phyloP scores from a whole-genome alignment of 2,888 invertebrate genomes.

The Tetragonula carbonaria region DNA sequence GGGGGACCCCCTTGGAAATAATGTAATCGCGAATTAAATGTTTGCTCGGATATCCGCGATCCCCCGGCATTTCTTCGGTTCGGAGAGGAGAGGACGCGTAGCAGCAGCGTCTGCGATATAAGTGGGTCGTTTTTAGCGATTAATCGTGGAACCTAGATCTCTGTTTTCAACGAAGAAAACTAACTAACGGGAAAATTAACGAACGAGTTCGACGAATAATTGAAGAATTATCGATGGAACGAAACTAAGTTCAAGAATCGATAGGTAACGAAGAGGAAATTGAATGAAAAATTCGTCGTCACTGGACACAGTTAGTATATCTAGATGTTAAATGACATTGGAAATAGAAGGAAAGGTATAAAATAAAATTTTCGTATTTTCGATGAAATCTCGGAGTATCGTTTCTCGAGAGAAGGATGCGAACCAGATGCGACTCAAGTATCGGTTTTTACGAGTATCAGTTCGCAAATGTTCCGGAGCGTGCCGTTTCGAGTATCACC shows the following conservation, averaged over 20 bases:
- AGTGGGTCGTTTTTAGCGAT: neutral
- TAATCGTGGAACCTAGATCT: neutral
- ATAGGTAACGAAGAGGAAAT: neutral
- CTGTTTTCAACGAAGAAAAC: neutral
- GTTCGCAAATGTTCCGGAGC: slow-evolving; percentile 60
- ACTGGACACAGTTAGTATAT: neutral
- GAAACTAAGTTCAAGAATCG: neutral
- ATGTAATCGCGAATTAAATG: slow-evolving; percentile 83
- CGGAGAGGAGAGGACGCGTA: neutral
- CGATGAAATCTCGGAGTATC: slow-evolving; percentile 37
- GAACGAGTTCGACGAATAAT: neutral
- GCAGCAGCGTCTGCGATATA: neutral
- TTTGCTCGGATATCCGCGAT: slow-evolving; percentile 73
- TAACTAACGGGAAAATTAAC: neutral
- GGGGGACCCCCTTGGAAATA: slow-evolving; percentile 71
- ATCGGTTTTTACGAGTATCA: slow-evolving; percentile 56
- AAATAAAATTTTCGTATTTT: neutral
- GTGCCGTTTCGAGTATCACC: slow-evolving; percentile 74
- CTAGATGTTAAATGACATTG: too few species aligned
- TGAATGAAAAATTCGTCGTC: neutral
- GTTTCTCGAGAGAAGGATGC: slow-evolving; percentile 16
- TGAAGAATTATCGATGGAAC: too few species aligned
- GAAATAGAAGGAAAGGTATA: neutral
- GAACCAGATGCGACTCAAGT: slow-evolving; percentile 61
- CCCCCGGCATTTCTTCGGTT: slow-evolving; percentile 22